Evolutionary conservation across 1,140 invertebrate species (phyloP), one percentile per base, ranked within the genome.

Genomic region (Aphis gossypii): DNA sequence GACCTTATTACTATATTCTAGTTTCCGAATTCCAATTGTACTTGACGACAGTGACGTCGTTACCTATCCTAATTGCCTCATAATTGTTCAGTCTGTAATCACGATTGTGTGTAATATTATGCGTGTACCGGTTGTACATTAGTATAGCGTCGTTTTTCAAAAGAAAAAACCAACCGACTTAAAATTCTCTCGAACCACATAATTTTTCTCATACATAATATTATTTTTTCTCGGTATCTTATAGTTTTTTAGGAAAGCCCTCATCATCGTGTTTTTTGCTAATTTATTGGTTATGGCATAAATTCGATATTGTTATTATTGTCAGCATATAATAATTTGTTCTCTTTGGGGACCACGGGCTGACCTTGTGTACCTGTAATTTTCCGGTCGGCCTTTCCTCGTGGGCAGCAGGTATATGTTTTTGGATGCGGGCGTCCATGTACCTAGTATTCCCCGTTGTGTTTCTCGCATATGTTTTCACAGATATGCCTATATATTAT

Each of bases 371-470:
- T 44, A 46, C 14, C 46, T 30, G 8, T 35, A 68, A 30, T 92
- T 92, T 92, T 92, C 90, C 56, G 7, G 90, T 92, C 30, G 90
- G 83, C 90, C 90, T 83, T 68, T 92, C 54, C 90, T 82, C 48
- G 68, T 88, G 1, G 51, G 9, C 48, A 23, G n/a, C 35, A 44
- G 35, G 18, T 90, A 48, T 35, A 48, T 90, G 21, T n/a, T 90
- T 90, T 60, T 68, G 38, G 54, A 60, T 56, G 21, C 54, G 54
- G 38, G 38, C 41, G 89, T 1, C 54, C 51, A 51, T 90, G 87
- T 89, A 56, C 46, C 1, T 48, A 20, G 87, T 84, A 25, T 84
- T n/a, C 60, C 60, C 25, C 84, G 18, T 46, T 38, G 23, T 86
- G 76, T 82, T 46, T n/a, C 30, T 14, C 41, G 14, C 4, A 25